Percentiles rank a stretch among this genome's conserved stretches.
Evolutionary conservation across 2,888 invertebrate species (phyloP).

Genomic region (Eupithecia insigniata): DNA sequence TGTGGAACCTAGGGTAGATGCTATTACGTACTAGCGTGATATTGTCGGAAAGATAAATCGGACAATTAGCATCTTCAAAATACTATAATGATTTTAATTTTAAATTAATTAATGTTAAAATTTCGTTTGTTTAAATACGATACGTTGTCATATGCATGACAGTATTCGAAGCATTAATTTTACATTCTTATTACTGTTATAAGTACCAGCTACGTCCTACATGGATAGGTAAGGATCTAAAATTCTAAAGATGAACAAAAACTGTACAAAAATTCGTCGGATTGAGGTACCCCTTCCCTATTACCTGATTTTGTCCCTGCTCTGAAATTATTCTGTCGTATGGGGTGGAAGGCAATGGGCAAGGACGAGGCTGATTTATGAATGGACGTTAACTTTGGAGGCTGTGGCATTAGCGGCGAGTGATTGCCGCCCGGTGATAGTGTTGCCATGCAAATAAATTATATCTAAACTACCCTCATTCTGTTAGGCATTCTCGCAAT

Average conservation of each 20-base stretch:
- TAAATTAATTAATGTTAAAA: too few relatives aligned
- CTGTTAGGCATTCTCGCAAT: neutral
- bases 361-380: slow-evolving; percentile 65
- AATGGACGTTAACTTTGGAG: slow-evolving; percentile 60
- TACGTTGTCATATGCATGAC: too few relatives aligned
- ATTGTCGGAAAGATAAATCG: too few relatives aligned
- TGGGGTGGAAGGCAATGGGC: slow-evolving; percentile 53
- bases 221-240: neutral
- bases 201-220: too few relatives aligned
- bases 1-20: too few relatives aligned
- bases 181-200: too few relatives aligned
- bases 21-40: too few relatives aligned
- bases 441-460: slow-evolving; percentile 19
- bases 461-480: slow-evolving; percentile 15
- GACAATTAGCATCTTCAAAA: too few relatives aligned
- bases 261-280: neutral
- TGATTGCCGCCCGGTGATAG: slow-evolving; percentile 49
- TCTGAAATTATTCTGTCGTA: slow-evolving; percentile 59
- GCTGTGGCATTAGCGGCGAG: slow-evolving; percentile 61
- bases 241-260: too few relatives aligned
- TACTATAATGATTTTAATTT: too few relatives aligned
- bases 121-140: too few relatives aligned
- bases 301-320: slow-evolving; percentile 30
- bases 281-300: neutral
- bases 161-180: too few relatives aligned